Evolutionary conservation across 2,797 vertebrate genomes (phyloP).

Genomic region (Poecilia picta): DNA sequence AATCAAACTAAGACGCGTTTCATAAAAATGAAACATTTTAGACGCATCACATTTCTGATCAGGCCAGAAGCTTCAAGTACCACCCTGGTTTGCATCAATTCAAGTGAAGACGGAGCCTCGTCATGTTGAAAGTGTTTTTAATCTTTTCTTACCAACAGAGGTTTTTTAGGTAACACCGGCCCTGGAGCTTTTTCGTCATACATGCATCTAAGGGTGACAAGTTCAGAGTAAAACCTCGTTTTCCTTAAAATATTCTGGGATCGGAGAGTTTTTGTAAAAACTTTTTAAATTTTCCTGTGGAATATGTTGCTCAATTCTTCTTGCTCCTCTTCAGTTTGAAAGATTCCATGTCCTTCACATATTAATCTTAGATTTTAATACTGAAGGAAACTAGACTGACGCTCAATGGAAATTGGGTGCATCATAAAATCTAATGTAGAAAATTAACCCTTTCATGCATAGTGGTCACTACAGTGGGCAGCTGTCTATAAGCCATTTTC

Average conservation of each 20-base stretch:
- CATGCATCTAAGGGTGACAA: not conserved
- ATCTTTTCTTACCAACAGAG: not conserved
- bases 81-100: not conserved
- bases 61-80: not conserved
- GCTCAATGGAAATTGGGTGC: not conserved
- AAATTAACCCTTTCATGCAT: not conserved
- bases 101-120: not conserved
- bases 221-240: not conserved
- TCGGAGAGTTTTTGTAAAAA: not conserved
- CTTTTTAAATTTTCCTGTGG: not conserved
- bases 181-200: not conserved
- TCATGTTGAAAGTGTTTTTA: not conserved
- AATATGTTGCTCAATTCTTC: no score
- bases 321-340: no score
- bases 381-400: not conserved
- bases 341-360: no score
- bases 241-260: not conserved
- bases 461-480: no score
- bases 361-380: no score
- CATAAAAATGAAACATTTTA: not conserved
- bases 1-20: not conserved
- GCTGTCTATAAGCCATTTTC: no score
- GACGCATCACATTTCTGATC: not conserved
- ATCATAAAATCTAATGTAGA: not conserved
- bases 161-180: not conserved